Evolutionary conservation across 2,797 vertebrate genomes (phyloP), one percentile per base, ranked within the genome.

Genomic region (Spinus olivaceus): DNA sequence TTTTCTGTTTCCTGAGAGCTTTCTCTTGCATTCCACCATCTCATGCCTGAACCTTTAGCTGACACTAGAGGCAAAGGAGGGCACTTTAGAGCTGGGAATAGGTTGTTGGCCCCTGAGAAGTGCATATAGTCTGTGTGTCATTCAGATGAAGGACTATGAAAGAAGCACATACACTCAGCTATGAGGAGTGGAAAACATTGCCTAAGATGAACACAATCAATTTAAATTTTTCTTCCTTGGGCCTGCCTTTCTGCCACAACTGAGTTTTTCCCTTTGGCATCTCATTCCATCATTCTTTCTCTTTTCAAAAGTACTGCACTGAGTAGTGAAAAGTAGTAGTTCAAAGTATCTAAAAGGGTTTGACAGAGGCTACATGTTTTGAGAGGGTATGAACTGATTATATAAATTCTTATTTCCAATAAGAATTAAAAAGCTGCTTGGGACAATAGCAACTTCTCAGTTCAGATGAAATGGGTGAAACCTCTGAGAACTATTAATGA

Each of bases 341-440:
- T 44, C 21, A 8, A 5, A 27, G 6, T 17, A 23, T 86, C 15
- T 57, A 53, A 81, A 73, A 28, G 23, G 6, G 42, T 89, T 92
- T 86, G 46, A 42, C 41, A 86, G 63, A 72, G 14, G 35, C 47
- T 64, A 56, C 10, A 12, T 54, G 10, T 86, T 74, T 46, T 20
- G 14, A 9, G 23, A 18, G 69, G 24, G 3, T 77, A 33, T 76
- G 87, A 61, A 10, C 27, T 41, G 33, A 42, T 54, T 14, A 37
- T 35, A 10, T 5, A 65, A 50, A 53, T 56, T 8, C 7, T 79
- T 85, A 10, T 92, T 85, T 85, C 44, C 63, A 57, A 28, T 77
- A 78, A 81, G 23, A 20, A 77, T 76, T 91, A 93, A 91, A 88
- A 92, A 88, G n/a, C 22, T 71, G 28, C 73, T 92, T 92, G 47